Evolutionary conservation across 2,888 invertebrate species (phyloP).

Genomic region (Schizaphis graminum): DNA sequence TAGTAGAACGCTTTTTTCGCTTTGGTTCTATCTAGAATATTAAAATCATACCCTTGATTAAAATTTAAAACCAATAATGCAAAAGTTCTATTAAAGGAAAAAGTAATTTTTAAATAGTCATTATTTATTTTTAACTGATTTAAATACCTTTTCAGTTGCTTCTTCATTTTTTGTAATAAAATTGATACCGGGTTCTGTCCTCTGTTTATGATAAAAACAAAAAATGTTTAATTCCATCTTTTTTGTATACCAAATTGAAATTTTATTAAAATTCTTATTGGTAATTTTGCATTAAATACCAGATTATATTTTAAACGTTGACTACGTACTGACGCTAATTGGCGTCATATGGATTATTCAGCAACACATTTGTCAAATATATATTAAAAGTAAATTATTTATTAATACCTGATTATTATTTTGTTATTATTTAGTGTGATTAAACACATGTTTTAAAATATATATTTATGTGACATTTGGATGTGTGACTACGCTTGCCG

Average conservation of each 20-base stretch:
- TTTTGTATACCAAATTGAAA: background rate
- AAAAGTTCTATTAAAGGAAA: background rate
- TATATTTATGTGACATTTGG: no score
- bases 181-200: background rate
- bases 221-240: background rate
- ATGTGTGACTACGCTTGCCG: no score
- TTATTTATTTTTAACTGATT: background rate
- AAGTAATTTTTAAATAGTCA: background rate
- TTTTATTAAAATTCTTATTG: background rate
- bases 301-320: background rate
- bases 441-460: no score
- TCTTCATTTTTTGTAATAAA: background rate
- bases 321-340: background rate
- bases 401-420: no score
- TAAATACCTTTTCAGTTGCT: background rate
- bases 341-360: background rate
- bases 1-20: constrained; percentile 54
- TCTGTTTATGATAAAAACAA: background rate
- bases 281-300: no score
- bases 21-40: constrained; percentile 36
- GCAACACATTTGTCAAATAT: background rate
- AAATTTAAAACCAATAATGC: background rate
- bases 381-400: background rate
- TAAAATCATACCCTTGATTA: background rate
- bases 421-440: no score